A percentile compares a stretch with the other conserved stretches of the same genome.
These are phyloP conservation scores for Callaeas wilsoni DNA, from an alignment of 2,113 vertebrate genomes.

Conservation along the genomic window DNA sequence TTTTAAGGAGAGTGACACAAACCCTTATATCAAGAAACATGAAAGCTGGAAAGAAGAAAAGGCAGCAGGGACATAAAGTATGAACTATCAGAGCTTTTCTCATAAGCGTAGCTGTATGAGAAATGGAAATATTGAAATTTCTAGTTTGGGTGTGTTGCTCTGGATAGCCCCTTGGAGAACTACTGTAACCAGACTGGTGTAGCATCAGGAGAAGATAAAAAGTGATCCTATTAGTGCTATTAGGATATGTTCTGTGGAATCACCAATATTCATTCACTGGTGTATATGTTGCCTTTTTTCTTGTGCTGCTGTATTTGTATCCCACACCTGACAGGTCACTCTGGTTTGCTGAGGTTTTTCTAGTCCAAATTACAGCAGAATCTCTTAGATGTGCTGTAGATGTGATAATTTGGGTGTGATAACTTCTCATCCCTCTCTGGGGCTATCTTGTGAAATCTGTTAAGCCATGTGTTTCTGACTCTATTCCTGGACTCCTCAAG, in stretches of 20 bases:
- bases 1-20: background rate
- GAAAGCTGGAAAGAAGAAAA: background rate
- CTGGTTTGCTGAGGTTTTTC: background rate
- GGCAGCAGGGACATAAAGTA: background rate
- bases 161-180: background rate
- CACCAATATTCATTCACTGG: background rate
- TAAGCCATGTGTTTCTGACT: background rate
- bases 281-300: background rate
- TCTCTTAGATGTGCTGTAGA: background rate
- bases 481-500: slow-evolving; percentile 4
- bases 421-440: background rate
- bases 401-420: background rate
- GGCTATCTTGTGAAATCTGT: background rate
- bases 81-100: background rate
- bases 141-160: background rate
- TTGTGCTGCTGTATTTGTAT: background rate
- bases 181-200: background rate
- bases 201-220: background rate
- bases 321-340: background rate
- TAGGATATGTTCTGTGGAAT: background rate
- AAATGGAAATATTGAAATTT: background rate
- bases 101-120: background rate
- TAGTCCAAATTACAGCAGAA: background rate
- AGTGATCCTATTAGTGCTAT: background rate
- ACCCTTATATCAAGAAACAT: background rate